phyloP scores from a whole-genome alignment of 2,888 invertebrate genomes.

The Andrena marginata region DNA sequence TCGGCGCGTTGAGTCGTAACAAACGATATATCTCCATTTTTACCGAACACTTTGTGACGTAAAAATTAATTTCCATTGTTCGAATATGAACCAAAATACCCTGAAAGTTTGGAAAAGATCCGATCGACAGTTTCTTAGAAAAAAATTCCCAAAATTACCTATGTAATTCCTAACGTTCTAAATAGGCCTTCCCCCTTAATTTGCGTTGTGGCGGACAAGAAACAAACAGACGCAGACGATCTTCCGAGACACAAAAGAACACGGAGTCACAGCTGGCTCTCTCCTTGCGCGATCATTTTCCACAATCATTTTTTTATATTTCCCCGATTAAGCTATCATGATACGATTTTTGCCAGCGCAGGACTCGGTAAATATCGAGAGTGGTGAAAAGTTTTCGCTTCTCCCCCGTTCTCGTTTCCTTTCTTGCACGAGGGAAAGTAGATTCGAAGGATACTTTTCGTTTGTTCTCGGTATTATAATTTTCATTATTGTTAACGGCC shows the following conservation, averaged over 20 bases:
- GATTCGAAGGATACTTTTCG: constrained; percentile 3
- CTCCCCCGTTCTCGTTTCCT: neutral
- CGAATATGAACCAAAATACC: no score
- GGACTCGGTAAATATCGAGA: constrained; percentile 19
- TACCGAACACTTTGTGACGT: no score
- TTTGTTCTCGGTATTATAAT: neutral
- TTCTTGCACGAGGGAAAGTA: neutral
- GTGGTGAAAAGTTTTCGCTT: neutral
- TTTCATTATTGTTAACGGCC: neutral
- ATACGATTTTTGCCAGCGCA: constrained; percentile 28
- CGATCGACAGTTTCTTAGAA: no score
- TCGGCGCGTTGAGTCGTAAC: no score
- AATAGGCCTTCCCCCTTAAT: neutral
- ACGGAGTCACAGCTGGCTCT: constrained; percentile 8
- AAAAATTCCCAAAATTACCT: no score
- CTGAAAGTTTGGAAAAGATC: no score
- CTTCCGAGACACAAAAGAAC: constrained; percentile 10
- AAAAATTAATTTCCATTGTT: no score
- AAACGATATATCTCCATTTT: no score
- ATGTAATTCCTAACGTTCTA: no score
- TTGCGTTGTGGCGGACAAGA: constrained; percentile 48
- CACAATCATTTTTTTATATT: constrained; percentile 20
- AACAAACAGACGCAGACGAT: constrained; percentile 26
- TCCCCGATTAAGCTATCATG: constrained; percentile 25
- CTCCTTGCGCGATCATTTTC: constrained; percentile 22